Evolutionary conservation across 2,797 vertebrate species (phyloP).

Genomic region (Myotis pilosus): DNA sequence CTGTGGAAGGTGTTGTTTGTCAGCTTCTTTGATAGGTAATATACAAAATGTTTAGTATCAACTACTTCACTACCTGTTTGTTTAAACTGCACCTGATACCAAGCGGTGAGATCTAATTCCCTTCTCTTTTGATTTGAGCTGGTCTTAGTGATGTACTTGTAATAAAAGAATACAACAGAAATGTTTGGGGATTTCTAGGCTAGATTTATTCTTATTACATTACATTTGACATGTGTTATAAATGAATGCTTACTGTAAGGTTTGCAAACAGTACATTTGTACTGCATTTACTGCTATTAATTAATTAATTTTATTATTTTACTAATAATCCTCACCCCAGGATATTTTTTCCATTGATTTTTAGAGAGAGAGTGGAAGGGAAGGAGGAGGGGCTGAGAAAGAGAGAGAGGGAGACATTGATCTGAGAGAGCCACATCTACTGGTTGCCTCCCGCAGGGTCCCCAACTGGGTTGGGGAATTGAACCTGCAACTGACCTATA

Average conservation of each 20-base stretch:
- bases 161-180: not conserved
- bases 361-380: no score
- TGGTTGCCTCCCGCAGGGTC: no score
- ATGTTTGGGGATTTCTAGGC: not conserved
- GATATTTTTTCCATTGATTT: no score
- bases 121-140: not conserved
- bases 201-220: not conserved
- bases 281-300: not conserved
- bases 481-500: no score
- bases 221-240: not conserved
- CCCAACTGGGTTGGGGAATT: rapidly evolving
- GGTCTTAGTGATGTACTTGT: not conserved
- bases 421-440: no score
- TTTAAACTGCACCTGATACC: not conserved
- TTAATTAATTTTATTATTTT: no score
- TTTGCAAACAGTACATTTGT: not conserved
- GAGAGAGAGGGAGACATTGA: no score
- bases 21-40: not conserved
- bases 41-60: not conserved
- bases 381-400: no score
- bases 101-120: not conserved
- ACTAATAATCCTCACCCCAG: no score
- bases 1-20: not conserved
- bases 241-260: not conserved
- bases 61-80: not conserved